Conservation (phyloP, 2,888 invertebrate species). For the Caenorhabditis panamensis region DNA sequence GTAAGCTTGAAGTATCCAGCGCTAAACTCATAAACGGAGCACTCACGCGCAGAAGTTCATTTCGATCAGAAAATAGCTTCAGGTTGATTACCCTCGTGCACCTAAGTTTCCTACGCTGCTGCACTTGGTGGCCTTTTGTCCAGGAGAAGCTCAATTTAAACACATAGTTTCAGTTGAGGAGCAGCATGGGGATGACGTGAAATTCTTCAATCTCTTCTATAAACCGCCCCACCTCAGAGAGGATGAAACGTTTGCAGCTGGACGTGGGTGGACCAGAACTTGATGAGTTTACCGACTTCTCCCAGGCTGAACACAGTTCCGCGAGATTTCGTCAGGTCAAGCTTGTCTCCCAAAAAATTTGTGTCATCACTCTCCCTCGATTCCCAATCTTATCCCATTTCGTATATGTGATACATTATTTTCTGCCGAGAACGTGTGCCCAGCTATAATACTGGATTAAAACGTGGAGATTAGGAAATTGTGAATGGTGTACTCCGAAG, state of each 20-base stretch:
- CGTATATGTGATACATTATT: constrained; percentile 1
- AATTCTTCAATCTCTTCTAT: neutral
- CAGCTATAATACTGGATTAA: constrained; percentile 33
- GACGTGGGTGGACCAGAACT: constrained; percentile 28
- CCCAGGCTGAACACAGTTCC: too few relatives aligned
- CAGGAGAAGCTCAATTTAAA: too few relatives aligned
- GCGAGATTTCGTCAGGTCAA: constrained; percentile 16
- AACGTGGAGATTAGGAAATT: constrained; percentile 33
- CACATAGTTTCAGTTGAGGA: too few relatives aligned
- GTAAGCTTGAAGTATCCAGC: constrained; percentile 19
- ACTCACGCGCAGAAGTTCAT: constrained; percentile 37
- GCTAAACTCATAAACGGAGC: constrained; percentile 5
- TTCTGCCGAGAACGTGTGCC: neutral
- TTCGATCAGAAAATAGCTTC: constrained; percentile 21
- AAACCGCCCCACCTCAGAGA: neutral
- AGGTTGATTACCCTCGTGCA: neutral
- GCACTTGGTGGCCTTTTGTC: neutral
- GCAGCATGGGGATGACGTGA: neutral
- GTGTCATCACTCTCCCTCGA: constrained; percentile 10
- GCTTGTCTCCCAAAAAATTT: constrained; percentile 26
- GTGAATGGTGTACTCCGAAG: constrained; percentile 32
- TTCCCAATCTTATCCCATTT: neutral
- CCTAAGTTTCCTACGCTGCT: neutral
- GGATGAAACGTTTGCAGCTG: constrained; percentile 11
- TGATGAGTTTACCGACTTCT: constrained; percentile 16